Conservation (phyloP, 1,140 invertebrate genomes). For the Cataglyphis hispanica region DNA sequence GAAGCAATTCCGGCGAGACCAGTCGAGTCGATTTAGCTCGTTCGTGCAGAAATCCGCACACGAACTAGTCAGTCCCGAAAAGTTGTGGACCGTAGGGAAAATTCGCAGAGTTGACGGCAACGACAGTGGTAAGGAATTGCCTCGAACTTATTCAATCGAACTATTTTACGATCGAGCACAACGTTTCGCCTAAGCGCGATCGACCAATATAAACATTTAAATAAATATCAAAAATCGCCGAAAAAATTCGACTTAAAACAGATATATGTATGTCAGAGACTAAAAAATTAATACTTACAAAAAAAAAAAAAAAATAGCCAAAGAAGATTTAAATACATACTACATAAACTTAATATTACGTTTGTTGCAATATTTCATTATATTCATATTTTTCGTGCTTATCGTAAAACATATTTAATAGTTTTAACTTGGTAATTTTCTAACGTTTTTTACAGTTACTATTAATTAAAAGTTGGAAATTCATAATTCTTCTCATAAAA, state of each 20-base stretch:
- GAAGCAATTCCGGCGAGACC: conserved; percentile 65
- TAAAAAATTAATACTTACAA: background rate
- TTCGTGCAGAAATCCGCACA: conserved; percentile 54
- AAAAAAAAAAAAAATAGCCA: background rate
- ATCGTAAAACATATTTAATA: background rate
- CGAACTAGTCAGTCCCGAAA: conserved; percentile 60
- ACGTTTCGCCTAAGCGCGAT: conserved; percentile 14
- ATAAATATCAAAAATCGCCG: conserved; percentile 18
- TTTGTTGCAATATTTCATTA: no score
- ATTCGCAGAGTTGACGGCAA: conserved; percentile 41
- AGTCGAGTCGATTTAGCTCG: conserved; percentile 58
- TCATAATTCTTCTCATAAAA: background rate
- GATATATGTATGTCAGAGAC: background rate
- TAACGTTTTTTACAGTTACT: background rate
- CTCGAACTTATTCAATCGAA: conserved; percentile 75
- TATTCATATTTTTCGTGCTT: no score
- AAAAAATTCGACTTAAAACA: background rate
- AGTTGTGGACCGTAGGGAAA: conserved; percentile 58
- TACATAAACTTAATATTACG: no score
- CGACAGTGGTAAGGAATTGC: conserved; percentile 36
- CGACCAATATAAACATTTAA: conserved; percentile 31
- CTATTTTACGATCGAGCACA: conserved; percentile 70
- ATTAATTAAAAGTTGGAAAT: background rate
- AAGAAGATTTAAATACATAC: background rate
- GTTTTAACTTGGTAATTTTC: background rate